A percentile compares a stretch with the other conserved stretches of the same genome.
phyloP scores from a whole-genome alignment of 2,113 vertebrate genomes.

The Petroica traversi region DNA sequence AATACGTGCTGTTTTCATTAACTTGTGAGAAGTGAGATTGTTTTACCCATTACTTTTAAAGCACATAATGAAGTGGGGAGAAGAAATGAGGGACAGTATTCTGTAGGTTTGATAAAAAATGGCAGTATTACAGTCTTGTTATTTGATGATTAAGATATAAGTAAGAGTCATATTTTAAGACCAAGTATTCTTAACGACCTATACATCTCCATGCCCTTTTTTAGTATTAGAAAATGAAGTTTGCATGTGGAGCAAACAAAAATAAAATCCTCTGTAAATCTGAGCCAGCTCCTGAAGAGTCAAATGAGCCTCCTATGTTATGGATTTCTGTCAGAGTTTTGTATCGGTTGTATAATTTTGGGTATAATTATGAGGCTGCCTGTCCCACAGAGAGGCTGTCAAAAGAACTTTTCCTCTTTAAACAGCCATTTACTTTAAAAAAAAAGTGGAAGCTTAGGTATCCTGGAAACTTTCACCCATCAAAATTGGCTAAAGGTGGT shows the following conservation, averaged over 20 bases:
- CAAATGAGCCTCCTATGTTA: neutral
- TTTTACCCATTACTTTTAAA: neutral
- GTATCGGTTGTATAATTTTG: neutral
- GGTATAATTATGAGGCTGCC: neutral
- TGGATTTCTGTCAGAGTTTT: rapidly evolving
- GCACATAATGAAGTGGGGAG: neutral
- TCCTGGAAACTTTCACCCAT: neutral
- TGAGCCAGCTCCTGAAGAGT: neutral
- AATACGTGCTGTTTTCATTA: neutral
- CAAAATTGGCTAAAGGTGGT: neutral
- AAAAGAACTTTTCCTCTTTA: neutral
- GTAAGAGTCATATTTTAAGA: neutral
- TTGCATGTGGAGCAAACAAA: neutral
- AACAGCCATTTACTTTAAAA: neutral
- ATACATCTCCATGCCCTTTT: neutral
- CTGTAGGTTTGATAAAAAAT: neutral
- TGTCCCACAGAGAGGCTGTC: neutral
- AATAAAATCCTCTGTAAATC: neutral
- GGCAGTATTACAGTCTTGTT: neutral
- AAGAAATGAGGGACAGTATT: neutral
- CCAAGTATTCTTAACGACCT: neutral
- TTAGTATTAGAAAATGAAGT: neutral
- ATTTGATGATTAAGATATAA: neutral
- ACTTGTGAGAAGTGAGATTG: neutral
- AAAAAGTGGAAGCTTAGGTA: neutral